Base-by-base conservation (phyloP, 1,140 invertebrate genomes). In the Halictus rubicundus region DNA sequence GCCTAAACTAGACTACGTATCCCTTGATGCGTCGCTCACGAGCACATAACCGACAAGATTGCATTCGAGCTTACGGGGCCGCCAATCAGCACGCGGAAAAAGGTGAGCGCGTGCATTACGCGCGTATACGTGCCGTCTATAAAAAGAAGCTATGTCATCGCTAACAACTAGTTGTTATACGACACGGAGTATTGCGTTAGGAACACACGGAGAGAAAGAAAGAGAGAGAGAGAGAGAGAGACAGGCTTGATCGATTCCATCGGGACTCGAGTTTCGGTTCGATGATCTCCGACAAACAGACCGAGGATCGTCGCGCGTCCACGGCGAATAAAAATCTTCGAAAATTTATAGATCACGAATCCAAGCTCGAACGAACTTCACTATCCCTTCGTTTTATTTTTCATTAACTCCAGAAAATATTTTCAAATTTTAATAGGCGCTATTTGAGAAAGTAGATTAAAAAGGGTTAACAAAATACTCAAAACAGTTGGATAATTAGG, bases 141-240 rank as follows among this genome's bases (percentile, higher is more conserved):
- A 90, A 90, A 90, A 90, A 90, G 89, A 90, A 84, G 83, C 84
- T 66, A 68, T 88, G 87, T 90, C 89, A 90, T 88, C 84, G 81
- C 68, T 84, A 83, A 84, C 82, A 77, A 52, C 63, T 73, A 64
- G 63, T 68, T 73, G 78, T 81, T 79, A 77, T 63, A 80, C 64
- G 63, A 83, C 61, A 72, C 32, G 69, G 72, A 81, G 68, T 80
- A 72, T 68, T 68, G 63, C 37, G 25, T 70, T 65, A 65, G 14
- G n/a, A 39, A 32, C n/a, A 78, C 27, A 68, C 21, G 25, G 37
- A 73, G 27, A 52, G 46, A 57, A 23, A n/a, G 54, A 57, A n/a
- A 0, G 54, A 69, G 19, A 1, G 49, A 32, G 5, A 49, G 32
- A 42, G 27, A 23, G 21, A 46, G 0, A 46, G 54, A 68, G 60